Evolutionary conservation across 1,140 invertebrate species (phyloP), one percentile per base, ranked within the genome.

Genomic region (Scaptomyza montana): DNA sequence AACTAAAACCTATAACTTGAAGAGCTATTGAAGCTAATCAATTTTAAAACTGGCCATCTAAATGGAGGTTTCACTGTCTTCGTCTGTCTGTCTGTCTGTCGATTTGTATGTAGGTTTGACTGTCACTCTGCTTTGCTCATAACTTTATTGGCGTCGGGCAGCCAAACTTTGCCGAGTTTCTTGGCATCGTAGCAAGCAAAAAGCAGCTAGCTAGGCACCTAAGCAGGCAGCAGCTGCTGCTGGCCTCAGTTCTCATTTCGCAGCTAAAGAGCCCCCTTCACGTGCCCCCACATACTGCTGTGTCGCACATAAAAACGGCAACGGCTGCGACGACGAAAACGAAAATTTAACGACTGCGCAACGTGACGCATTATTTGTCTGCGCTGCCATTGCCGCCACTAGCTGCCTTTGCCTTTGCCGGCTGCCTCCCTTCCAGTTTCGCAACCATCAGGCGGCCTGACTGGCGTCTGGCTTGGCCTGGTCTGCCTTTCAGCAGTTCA

Each of bases 331-430:
- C 76, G 72, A 82, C 79, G 81, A 86, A 86, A 86, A 87, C 84
- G 82, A 87, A 87, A 87, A 87, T 87, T 87, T 87, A 87, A 87
- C 82, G 82, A 87, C 82, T 87, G 82, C 82, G 82, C 82, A 87
- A 87, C 82, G 82, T 87, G 82, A 87, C 82, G 82, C 82, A 87
- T 87, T 87, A 87, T 87, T 87, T 87, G 82, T 89, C 82, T 89
- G 82, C 79, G 67, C 65, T 67, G 70, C 76, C 70, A 50, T 80
- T 71, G 51, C 41, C 28, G 62, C 33, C 16, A 19, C 36, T 33
- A 28, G 39, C 50, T 45, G 53, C 45, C 33, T 10, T 21, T 45
- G 53, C 45, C 33, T 10, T 21, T 63, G n/a, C 50, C 67, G 36
- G 39, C 19, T 54, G 47, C 43, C 28, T n/a, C 12, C 39, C 39